phyloP scores from a whole-genome alignment of 2,113 vertebrate genomes.

The Mirza zaza region DNA sequence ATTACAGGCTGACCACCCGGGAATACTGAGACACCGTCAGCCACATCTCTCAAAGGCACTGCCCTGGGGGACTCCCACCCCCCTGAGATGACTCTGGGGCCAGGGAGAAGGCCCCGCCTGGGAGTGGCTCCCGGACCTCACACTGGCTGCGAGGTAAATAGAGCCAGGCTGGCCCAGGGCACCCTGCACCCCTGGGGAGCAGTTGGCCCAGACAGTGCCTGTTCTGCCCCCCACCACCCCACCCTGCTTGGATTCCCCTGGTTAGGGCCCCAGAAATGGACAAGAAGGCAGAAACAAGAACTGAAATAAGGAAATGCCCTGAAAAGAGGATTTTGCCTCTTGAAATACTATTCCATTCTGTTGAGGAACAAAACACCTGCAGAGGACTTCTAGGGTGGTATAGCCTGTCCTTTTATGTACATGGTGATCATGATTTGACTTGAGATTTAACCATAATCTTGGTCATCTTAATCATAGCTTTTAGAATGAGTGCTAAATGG shows the following conservation, averaged over 20 bases:
- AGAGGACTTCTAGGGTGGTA: background rate
- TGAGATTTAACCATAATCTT: background rate
- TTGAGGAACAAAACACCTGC: background rate
- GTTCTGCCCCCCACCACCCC: constrained; percentile 43
- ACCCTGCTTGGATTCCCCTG: background rate
- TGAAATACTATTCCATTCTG: background rate
- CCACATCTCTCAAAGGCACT: constrained; percentile 82
- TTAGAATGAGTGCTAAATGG: background rate
- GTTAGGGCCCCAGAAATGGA: background rate
- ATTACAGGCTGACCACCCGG: constrained; percentile 87
- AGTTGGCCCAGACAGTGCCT: constrained; percentile 58
- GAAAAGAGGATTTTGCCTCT: background rate
- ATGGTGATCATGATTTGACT: background rate
- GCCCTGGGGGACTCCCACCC: constrained; percentile 80
- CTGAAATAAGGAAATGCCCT: background rate
- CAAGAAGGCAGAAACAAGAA: background rate
- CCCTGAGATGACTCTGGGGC: constrained; percentile 78
- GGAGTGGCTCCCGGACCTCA: constrained; percentile 81
- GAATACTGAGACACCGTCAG: constrained; percentile 81
- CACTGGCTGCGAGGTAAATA: constrained; percentile 83
- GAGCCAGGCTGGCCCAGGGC: constrained; percentile 84
- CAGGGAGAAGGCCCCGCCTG: constrained; percentile 76
- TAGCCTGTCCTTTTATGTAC: background rate
- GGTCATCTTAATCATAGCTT: background rate
- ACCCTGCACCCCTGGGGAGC: constrained; percentile 73